Evolutionary conservation across 2,888 invertebrate species (phyloP).

Genomic region (Clitarchus hookeri): DNA sequence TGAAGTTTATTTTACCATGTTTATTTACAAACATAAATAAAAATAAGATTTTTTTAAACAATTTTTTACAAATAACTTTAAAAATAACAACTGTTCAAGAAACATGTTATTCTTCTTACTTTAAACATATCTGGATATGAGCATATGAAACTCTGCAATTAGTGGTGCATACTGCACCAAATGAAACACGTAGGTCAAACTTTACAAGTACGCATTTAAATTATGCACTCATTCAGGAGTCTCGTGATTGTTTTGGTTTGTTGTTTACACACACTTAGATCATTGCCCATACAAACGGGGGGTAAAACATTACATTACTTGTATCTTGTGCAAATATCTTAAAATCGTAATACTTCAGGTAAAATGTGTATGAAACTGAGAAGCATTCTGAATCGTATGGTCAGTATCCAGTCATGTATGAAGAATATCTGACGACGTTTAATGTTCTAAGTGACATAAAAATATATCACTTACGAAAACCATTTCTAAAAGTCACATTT

Average conservation of each 20-base stretch:
- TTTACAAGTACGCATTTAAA: too few relatives aligned
- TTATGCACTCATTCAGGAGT: too few relatives aligned
- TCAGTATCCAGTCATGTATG: background rate
- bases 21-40: background rate
- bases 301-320: too few relatives aligned
- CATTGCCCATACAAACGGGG: too few relatives aligned
- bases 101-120: background rate
- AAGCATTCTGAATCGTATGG: background rate
- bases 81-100: background rate
- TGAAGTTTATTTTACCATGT: background rate
- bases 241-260: too few relatives aligned
- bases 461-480: background rate
- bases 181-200: too few relatives aligned
- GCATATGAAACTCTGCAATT: background rate
- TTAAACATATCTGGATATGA: background rate
- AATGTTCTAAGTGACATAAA: background rate
- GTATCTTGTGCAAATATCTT: too few relatives aligned
- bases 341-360: too few relatives aligned
- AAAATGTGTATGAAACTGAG: background rate
- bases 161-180: too few relatives aligned
- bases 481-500: background rate
- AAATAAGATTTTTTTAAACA: background rate
- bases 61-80: background rate
- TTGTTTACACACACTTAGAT: too few relatives aligned
- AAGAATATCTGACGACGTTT: background rate